Conservation (phyloP, 2,888 invertebrate species). For the Neuroscelio doddi region DNA sequence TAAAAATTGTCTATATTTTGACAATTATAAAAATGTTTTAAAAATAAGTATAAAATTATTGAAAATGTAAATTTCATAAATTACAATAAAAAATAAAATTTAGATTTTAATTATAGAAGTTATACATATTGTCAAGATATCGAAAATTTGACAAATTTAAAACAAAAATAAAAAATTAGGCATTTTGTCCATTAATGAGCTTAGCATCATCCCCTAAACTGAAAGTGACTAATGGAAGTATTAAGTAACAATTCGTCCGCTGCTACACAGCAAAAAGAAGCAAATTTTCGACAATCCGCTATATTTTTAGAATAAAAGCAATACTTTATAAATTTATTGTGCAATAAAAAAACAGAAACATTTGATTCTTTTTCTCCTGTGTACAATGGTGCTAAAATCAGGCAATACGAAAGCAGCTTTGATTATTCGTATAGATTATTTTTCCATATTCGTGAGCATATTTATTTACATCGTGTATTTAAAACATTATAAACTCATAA, state of each 20-base stretch:
- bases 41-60: too few relatives aligned
- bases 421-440: constrained; percentile 32
- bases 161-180: too few relatives aligned
- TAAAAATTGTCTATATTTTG: too few relatives aligned
- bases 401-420: constrained; percentile 33
- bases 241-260: constrained; percentile 18
- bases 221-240: constrained; percentile 43
- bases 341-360: constrained; percentile 22
- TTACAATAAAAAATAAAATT: too few relatives aligned
- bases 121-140: too few relatives aligned
- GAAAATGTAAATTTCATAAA: too few relatives aligned
- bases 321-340: not conserved
- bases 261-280: constrained; percentile 11
- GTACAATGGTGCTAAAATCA: constrained; percentile 41
- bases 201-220: too few relatives aligned
- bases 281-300: not conserved
- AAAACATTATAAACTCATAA: constrained; percentile 27
- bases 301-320: constrained; percentile 14
- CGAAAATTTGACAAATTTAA: too few relatives aligned
- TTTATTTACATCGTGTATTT: constrained; percentile 39
- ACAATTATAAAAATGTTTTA: too few relatives aligned
- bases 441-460: constrained; percentile 26
- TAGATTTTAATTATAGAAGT: too few relatives aligned
- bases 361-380: constrained; percentile 34
- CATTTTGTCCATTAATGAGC: too few relatives aligned